Conservation (phyloP, 2,888 invertebrate species). For the Hydraecia micacea region DNA sequence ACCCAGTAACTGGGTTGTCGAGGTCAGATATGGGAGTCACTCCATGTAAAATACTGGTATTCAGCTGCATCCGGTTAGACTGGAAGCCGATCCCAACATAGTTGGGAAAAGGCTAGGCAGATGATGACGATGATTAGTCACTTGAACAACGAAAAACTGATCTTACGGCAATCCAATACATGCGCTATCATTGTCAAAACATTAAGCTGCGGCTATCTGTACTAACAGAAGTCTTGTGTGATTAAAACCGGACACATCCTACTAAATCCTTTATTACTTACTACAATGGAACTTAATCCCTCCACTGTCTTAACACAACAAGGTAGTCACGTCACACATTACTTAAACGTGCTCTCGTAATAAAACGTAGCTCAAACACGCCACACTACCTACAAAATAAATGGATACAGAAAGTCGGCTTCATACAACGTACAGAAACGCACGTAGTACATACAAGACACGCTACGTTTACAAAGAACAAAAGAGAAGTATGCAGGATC, state of each 20-base stretch:
- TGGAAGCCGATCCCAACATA: background rate
- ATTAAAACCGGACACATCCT: background rate
- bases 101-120: no score
- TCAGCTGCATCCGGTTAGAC: no score
- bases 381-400: conserved; percentile 1
- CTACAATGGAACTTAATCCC: background rate
- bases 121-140: background rate
- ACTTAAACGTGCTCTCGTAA: conserved; percentile 11
- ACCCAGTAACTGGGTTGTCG: background rate
- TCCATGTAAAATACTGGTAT: no score
- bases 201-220: no score
- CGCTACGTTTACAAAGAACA: no score
- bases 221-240: no score
- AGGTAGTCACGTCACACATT: conserved; percentile 16
- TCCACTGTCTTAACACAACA: background rate
- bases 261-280: background rate
- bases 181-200: no score
- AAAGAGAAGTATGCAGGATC: no score
- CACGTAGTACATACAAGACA: background rate
- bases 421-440: no score
- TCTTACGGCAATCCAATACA: background rate
- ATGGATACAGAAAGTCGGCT: background rate
- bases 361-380: conserved; percentile 25
- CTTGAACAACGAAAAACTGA: background rate
- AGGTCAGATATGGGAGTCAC: no score